Evolutionary conservation across 2,888 invertebrate species (phyloP), one percentile per base, ranked within the genome.

Genomic region (Pachliopta kotzebuea): DNA sequence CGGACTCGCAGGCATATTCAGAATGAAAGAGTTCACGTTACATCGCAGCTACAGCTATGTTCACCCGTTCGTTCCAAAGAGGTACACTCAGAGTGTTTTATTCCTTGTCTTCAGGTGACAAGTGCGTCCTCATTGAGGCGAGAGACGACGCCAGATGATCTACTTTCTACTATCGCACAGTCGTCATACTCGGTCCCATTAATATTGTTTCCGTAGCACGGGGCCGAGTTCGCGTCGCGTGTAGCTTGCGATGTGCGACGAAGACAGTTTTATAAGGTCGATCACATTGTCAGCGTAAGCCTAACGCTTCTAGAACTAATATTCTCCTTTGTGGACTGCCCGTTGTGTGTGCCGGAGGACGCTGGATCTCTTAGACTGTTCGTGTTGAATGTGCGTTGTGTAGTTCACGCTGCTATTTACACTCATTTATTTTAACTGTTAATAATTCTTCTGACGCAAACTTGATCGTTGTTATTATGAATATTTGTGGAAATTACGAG

Each of bases 61-160:
- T 88, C 86, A 86, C 58, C 81, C 85, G 88, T 84, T 87, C 83
- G 83, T 81, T 83, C 79, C 79, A 80, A 84, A 82, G 88, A 86
- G 88, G 86, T 85, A 85, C 90, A 90, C 90, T 90, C 88, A 91
- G 90, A 88, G 84, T 83, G 81, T 91, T 91, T 91, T 92, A 88
- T 92, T 93, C 93, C 92, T 94, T 93, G 93, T 93, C 92, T 93
- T 92, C 93, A 95, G 95, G 95, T 94, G 95, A 95, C 93, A 95
- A 95, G 93, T 94, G 95, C 93, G 95, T 94, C 90, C 94, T 95
- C 88, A 95, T 95, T 93, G 94, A 94, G 93, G 95, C 94, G 91
- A 94, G 94, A 90, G 95, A 95, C 92, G 93, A 93, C 89, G 85
- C 88, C 89, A 86, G 92, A 90, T 90, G 91, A 90, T 86, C 92